Conservation (phyloP, 2,797 vertebrate genomes). For the Tragopan temminckii region DNA sequence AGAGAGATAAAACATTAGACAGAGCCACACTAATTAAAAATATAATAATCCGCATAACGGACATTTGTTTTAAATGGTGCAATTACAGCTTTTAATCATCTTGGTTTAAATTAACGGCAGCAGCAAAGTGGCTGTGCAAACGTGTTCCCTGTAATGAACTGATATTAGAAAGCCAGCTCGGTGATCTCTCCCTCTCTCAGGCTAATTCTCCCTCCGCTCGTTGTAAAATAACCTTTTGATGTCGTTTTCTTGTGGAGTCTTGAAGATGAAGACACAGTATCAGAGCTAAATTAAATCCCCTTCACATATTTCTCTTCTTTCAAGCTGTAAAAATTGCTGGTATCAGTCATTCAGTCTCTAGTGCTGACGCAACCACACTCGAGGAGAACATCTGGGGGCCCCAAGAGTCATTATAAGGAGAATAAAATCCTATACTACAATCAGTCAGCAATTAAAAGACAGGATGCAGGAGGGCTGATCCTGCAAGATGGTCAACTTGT, state of each 20-base stretch:
- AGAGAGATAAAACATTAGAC: conserved; percentile 56
- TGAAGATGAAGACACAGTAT: conserved; percentile 70
- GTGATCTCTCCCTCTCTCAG: conserved; percentile 37
- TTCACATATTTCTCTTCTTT: conserved; percentile 70
- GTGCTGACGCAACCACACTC: conserved; percentile 78
- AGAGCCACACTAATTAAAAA: conserved; percentile 81
- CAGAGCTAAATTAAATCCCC: conserved; percentile 73
- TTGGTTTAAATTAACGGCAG: conserved; percentile 76
- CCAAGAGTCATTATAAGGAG: conserved; percentile 78
- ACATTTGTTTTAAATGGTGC: conserved; percentile 74
- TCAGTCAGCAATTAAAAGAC: conserved; percentile 78
- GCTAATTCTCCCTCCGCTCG: conserved; percentile 59
- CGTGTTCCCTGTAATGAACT: conserved; percentile 41
- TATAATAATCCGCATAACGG: conserved; percentile 69
- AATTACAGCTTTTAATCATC: conserved; percentile 75
- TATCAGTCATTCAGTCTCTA: conserved; percentile 70
- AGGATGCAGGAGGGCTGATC: conserved; percentile 57
- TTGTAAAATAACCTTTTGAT: conserved; percentile 67
- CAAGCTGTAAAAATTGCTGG: conserved; percentile 75
- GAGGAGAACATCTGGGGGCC: conserved; percentile 73
- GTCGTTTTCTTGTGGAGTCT: conserved; percentile 69
- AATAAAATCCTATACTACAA: conserved; percentile 79
- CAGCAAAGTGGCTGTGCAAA: conserved; percentile 40
- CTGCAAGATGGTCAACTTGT: conserved; percentile 46
- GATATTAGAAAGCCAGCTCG: conserved; percentile 67